Evolutionary conservation across 2,888 invertebrate genomes (phyloP).

Genomic region (Drosophila setosimentum): DNA sequence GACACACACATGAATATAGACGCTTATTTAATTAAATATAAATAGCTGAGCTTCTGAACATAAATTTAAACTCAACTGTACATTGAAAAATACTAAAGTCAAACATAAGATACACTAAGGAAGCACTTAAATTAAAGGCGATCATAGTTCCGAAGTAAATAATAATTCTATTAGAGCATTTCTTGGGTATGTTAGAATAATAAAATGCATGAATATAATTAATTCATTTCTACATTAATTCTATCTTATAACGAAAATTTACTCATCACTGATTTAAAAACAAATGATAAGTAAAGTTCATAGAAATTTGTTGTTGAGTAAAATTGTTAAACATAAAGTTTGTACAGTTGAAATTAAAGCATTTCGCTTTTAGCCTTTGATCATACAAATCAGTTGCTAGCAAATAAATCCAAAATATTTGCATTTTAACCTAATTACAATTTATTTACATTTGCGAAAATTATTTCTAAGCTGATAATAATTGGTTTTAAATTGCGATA

Average conservation of each 20-base stretch:
- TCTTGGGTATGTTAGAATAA: background rate
- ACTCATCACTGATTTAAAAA: too few relatives aligned
- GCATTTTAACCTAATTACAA: background rate
- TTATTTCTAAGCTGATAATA: background rate
- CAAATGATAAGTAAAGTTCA: too few relatives aligned
- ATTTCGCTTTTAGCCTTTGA: background rate
- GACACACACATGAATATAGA: conserved; percentile 9
- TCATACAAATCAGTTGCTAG: background rate
- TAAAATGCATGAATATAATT: too few relatives aligned
- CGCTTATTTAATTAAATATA: conserved; percentile 74
- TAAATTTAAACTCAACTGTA: conserved; percentile 64
- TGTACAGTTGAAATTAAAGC: background rate
- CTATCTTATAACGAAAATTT: too few relatives aligned
- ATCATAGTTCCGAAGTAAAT: background rate
- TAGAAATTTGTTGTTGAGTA: too few relatives aligned
- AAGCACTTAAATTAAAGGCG: background rate
- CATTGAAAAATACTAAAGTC: conserved; percentile 8
- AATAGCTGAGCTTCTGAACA: conserved; percentile 67
- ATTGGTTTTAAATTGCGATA: background rate
- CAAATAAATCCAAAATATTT: background rate
- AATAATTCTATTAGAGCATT: background rate
- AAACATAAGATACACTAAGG: conserved; percentile 30
- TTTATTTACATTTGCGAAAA: background rate
- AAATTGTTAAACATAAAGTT: background rate
- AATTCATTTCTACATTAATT: background rate